A percentile compares a stretch with the other conserved stretches of the same genome.
Evolutionary conservation across 2,113 vertebrate genomes (phyloP).

Genomic region (Campylomormyrus tamandua): DNA sequence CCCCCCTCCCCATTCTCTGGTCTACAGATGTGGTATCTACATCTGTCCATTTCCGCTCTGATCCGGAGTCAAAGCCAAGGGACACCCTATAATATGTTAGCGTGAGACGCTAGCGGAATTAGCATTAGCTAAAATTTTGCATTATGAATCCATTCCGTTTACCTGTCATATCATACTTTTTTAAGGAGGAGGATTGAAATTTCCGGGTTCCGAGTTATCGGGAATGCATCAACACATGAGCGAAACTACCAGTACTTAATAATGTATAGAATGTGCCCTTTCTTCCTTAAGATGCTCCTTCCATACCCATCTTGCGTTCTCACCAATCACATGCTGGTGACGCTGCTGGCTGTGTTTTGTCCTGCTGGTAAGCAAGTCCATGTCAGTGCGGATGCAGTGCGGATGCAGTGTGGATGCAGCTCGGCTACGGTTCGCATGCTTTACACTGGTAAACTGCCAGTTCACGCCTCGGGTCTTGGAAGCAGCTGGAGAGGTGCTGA

Average conservation of each 20-base stretch:
- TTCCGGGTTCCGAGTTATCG: background rate
- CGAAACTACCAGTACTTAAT: too few species aligned
- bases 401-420: too few species aligned
- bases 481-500: background rate
- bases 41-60: background rate
- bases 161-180: background rate
- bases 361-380: background rate
- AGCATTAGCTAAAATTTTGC: background rate
- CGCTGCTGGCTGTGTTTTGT: background rate
- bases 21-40: too few species aligned
- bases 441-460: background rate
- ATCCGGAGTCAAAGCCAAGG: background rate
- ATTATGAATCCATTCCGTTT: background rate
- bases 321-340: background rate
- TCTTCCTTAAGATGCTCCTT: background rate
- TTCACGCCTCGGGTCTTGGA: background rate
- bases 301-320: background rate
- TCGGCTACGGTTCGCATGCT: too few species aligned
- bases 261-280: background rate
- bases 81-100: background rate
- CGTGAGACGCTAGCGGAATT: background rate
- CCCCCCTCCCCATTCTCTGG: background rate
- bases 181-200: background rate
- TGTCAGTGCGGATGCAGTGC: background rate
- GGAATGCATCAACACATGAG: background rate